Base-by-base conservation (phyloP, 2,888 invertebrate genomes). In the Charanyca ferruginea region DNA sequence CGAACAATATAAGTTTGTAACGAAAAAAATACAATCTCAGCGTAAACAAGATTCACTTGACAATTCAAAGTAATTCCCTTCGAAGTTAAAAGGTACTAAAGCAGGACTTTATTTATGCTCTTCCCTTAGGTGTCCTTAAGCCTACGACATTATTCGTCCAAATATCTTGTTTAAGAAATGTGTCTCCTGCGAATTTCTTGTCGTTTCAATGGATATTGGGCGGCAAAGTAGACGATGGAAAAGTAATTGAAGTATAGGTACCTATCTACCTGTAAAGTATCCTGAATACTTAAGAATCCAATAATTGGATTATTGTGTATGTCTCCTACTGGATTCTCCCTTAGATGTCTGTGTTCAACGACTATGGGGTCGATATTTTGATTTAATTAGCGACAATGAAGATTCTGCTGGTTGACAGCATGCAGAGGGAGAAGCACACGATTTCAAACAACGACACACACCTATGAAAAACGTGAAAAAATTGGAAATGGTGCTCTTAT, bases 131-230 rank as follows among this genome's bases (percentile, higher is more conserved):
- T 77, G 67, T 65, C 47, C 68, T 75, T 78, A 66, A 79, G 79
- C 67, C 74, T 64, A 78, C 79, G 74, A 82, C 76, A 81, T 83
- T 84, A 75, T 83, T 81, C 73, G 63, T 73, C 63, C 67, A 82
- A 85, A 84, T 84, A 83, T 84, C 82, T 83, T 84, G 79, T 84
- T 85, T 84, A 81, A 72, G 63, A 66, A 87, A 86, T 85, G 80
- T 70, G 78, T 78, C 87, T 82, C 81, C 47, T 76, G 86, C 77
- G 84, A 75, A 81, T 85, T 85, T 75, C 63, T 60, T 80, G 77
- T 82, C 78, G 75, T 85, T 87, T 80, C 73, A 83, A 85, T 84
- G 80, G 83, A 82, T 85, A 84, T 83, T 82, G 77, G 67, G 69
- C 64, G 76, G 62, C 64, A 67, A 83, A 81, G 41, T 52, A 44